Base-by-base conservation (phyloP, 1,140 invertebrate genomes). In the Hylaeus anthracinus region DNA sequence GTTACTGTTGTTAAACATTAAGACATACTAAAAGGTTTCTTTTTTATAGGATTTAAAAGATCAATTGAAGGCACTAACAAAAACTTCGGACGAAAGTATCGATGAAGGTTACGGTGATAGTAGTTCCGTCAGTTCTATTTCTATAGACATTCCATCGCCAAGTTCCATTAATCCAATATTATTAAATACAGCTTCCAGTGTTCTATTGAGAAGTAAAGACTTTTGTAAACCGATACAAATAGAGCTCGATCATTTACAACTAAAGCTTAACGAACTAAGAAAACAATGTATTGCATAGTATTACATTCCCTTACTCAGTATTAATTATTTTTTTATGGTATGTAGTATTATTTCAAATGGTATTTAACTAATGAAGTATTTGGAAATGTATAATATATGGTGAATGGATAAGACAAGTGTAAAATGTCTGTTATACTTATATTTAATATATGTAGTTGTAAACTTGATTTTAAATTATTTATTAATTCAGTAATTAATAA, bases 91-190 rank as follows among this genome's bases (percentile, higher is more conserved):
- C 37, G 91, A 91, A 75, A 91, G 88, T 86, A 83, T 91, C 15
- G 91, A 92, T 12, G 91, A 92, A 72, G 91, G 90, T 39, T 91
- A 92, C 64, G 91, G 78, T 10, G 91, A 91, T 61, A 84, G 83
- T 43, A 86, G 82, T 66, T 79, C 80, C 55, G 64, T 64, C 64
- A 66, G 72, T 58, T 72, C 81, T 1, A 63, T 78, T 56, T 77
- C 78, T 15, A 43, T 79, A 26, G 76, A 83, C 75, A 81, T 93
- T 43, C 89, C 90, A 64, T 91, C 90, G 3, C 88, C 91, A 4
- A 83, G 74, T 72, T 85, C 84, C 9, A 69, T 92, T 6, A 86
- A 90, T 84, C 86, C 91, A 66, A 67, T 85, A 87, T 88, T 93
- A 82, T 80, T 92, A 37, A 82, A 84, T 5, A 88, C 86, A 45